phyloP scores from a whole-genome alignment of 2,113 vertebrate genomes.

The Myanophis thanlyinensis region DNA sequence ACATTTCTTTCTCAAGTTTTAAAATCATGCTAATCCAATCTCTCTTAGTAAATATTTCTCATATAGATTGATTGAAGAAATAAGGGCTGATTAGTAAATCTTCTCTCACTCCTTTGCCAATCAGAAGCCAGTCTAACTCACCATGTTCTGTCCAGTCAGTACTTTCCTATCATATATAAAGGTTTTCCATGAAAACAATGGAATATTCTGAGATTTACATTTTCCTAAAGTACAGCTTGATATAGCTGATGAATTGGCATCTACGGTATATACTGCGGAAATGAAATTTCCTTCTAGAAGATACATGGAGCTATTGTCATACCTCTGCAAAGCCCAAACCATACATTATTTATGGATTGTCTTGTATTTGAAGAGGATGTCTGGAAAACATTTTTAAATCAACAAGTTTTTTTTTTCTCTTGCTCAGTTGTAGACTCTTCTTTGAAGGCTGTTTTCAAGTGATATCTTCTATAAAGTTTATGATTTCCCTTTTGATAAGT shows the following conservation, averaged over 20 bases:
- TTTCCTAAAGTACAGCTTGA: background rate
- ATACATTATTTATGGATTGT: background rate
- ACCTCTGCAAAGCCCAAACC: background rate
- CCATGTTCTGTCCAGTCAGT: background rate
- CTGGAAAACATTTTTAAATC: background rate
- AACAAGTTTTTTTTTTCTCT: background rate
- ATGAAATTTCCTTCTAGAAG: background rate
- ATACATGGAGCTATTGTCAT: background rate
- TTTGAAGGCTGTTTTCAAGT: background rate
- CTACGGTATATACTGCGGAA: background rate
- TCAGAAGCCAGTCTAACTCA: background rate
- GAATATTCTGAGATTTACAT: background rate
- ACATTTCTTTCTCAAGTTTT: background rate
- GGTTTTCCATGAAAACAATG: background rate
- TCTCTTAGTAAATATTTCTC: background rate
- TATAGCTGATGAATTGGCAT: background rate
- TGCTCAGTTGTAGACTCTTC: background rate
- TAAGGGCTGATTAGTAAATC: background rate
- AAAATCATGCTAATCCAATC: background rate
- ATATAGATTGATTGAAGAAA: background rate
- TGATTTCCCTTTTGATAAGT: slow-evolving; percentile 31
- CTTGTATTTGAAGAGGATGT: background rate
- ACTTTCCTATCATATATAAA: background rate
- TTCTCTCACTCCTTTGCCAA: background rate
- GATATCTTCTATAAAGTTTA: slow-evolving; percentile 28